Conservation (phyloP, 2,113 vertebrate species). For the Parotia lawesii region DNA sequence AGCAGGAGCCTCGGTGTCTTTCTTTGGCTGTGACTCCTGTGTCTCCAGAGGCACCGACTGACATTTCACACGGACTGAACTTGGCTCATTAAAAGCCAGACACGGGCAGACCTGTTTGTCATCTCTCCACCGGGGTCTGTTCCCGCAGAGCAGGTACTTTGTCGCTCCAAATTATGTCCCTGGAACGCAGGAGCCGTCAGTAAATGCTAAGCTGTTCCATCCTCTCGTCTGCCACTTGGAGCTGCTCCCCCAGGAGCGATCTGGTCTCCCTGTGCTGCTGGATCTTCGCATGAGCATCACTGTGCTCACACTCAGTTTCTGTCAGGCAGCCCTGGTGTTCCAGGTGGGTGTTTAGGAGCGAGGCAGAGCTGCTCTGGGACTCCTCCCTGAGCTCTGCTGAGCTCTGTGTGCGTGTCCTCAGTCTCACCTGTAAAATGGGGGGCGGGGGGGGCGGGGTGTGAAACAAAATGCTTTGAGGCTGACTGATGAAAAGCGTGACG, state of each 20-base stretch:
- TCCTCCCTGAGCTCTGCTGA: neutral
- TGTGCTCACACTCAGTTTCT: rapidly evolving
- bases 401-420: neutral
- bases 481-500: neutral
- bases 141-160: neutral
- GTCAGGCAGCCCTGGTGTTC: neutral
- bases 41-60: neutral
- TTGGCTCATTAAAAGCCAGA: neutral
- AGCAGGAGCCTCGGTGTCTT: neutral
- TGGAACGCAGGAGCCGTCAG: neutral
- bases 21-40: neutral
- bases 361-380: neutral
- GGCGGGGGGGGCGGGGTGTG: too few species aligned
- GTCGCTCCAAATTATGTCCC: neutral
- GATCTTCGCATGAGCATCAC: rapidly evolving
- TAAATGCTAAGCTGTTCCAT: neutral
- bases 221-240: rapidly evolving
- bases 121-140: rapidly evolving
- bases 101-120: neutral
- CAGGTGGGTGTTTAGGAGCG: rapidly evolving
- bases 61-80: neutral
- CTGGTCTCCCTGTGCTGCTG: neutral
- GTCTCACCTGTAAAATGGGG: neutral
- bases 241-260: rapidly evolving
- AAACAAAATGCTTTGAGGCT: neutral